Evolutionary conservation across 2,888 invertebrate species (phyloP).

Genomic region (Autographa gamma): DNA sequence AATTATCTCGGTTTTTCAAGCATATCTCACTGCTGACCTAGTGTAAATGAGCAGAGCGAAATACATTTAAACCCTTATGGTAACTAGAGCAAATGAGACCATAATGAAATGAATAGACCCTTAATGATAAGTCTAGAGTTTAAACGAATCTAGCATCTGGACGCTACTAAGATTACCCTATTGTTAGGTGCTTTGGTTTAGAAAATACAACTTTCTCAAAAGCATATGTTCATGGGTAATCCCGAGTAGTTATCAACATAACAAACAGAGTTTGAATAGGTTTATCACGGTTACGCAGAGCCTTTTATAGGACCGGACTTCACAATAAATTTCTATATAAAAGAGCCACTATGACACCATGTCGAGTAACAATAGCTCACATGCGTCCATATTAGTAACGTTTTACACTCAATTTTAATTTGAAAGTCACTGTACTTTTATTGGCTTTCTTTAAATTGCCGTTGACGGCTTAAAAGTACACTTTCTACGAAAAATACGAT

Average conservation of each 20-base stretch:
- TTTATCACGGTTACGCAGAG: background rate
- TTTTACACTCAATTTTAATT: constrained; percentile 36
- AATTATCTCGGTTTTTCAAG: background rate
- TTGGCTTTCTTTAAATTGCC: constrained; percentile 44
- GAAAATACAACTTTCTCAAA: background rate
- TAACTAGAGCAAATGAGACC: background rate
- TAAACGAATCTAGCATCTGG: too few relatives aligned
- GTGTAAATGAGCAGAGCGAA: background rate
- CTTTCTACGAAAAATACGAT: constrained; percentile 53
- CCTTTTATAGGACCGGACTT: constrained; percentile 1
- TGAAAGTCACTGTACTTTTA: constrained; percentile 48
- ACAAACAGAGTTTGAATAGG: background rate
- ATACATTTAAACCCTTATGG: background rate
- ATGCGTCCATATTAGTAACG: constrained; percentile 46
- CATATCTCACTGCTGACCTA: background rate
- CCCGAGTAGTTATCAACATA: background rate
- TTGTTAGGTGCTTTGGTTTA: background rate
- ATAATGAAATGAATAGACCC: background rate
- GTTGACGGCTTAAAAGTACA: constrained; percentile 26
- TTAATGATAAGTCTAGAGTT: background rate
- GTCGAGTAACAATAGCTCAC: constrained; percentile 35
- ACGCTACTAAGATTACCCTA: background rate
- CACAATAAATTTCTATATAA: constrained; percentile 18
- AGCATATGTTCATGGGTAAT: background rate
- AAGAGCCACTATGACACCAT: constrained; percentile 7